Evolutionary conservation across 2,888 invertebrate genomes (phyloP), one percentile per base, ranked within the genome.

Genomic region (Phaedon cochleariae): DNA sequence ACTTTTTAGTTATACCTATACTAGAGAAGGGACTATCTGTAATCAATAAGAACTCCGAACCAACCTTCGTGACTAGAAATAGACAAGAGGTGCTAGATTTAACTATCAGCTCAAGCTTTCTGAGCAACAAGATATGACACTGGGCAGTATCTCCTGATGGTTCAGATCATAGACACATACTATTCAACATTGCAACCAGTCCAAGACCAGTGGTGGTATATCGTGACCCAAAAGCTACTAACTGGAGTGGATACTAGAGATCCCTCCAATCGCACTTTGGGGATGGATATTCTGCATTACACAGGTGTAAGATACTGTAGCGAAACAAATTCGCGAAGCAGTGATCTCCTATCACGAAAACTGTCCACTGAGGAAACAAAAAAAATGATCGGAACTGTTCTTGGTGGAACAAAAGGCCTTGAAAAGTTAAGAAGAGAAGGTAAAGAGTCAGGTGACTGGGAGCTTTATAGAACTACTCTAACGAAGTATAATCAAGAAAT

Each of bases 121-220:
- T 60, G 53, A 53, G 61, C 53, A 61, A 45, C 10, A 61, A 62
- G 51, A 62, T 57, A 49, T 31, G 26, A 7, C 12, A 49, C 34
- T 62, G 48, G 37, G 17, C 12, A 34, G 37, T 62, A 62, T 62
- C 51, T 62, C 55, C 41, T 15, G 54, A 49, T n/a, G 49, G 34
- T 31, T 34, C 17, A 52, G 21, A 29, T 1, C 22, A 52, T 18
- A 53, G 17, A 29, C 34, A 51, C 15, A 34, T 53, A 20, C 31
- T 7, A 17, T 53, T 53, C 31, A 31, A 52, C 29, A 26, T 52
- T 15, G 52, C n/a, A 20, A 31, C 53, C 1, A 15, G 15, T 53
- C 3, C 34, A 15, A 29, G 53, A 53, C 53, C 31, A 53, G 53
- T 17, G 29, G 29, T 15, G 15, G 15, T 22, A 51, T 51, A 26